Percentiles rank a stretch among this genome's conserved stretches.
These are phyloP conservation scores for Arrhamphus sclerolepis DNA, from an alignment of 2,797 vertebrate genomes.

Conservation along the genomic window DNA sequence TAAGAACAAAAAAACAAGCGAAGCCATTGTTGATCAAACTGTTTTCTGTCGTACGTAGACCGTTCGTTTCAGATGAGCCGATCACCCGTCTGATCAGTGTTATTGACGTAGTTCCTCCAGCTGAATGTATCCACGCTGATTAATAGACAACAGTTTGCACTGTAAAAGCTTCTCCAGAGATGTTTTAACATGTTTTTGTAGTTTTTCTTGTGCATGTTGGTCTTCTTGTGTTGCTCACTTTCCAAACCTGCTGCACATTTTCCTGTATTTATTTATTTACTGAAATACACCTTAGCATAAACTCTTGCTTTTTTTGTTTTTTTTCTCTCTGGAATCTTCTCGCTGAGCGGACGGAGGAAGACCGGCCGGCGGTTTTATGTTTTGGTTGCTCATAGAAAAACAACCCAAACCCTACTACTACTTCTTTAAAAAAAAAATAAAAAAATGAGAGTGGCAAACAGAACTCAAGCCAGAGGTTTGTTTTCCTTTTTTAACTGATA, in stretches of 20 bases:
- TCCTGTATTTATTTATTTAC: constrained; percentile 76
- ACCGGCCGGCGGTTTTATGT: too few relatives aligned
- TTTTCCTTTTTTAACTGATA: too few relatives aligned
- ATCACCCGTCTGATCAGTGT: constrained; percentile 49
- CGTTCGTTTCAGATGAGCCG: constrained; percentile 36
- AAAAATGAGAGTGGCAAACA: too few relatives aligned
- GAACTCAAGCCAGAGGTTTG: too few relatives aligned
- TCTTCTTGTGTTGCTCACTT: constrained; percentile 58
- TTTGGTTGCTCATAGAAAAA: too few relatives aligned
- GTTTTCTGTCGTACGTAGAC: too few relatives aligned
- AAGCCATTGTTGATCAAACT: too few relatives aligned
- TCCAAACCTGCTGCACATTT: constrained; percentile 46
- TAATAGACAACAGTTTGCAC: constrained; percentile 57
- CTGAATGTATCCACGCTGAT: constrained; percentile 71
- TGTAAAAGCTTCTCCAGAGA: constrained; percentile 60
- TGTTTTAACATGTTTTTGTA: constrained; percentile 67
- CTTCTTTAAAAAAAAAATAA: too few relatives aligned
- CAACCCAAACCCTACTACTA: too few relatives aligned
- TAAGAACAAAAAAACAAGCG: too few relatives aligned
- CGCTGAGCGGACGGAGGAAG: too few relatives aligned
- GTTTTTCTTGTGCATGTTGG: constrained; percentile 68
- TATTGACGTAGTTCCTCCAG: constrained; percentile 50
- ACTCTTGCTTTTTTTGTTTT: neutral
- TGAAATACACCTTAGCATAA: constrained; percentile 75
- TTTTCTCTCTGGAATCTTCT: neutral